Base-by-base conservation (phyloP, 2,113 vertebrate genomes). In the Hemibagrus wyckioides region DNA sequence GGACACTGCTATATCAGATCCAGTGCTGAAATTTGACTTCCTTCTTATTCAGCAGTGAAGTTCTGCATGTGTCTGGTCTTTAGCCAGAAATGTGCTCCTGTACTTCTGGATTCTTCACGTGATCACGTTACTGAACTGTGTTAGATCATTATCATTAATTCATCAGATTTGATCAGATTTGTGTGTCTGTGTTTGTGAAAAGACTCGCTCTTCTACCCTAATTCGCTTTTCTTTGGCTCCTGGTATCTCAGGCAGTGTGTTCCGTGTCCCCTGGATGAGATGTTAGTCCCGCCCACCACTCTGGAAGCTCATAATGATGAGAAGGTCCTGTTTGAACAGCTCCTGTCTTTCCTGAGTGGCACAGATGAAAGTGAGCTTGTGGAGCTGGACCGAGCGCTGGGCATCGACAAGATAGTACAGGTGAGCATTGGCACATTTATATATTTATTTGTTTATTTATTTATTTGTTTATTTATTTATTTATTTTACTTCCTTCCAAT, bases 371-470 rank as follows among this genome's bases (percentile, higher is more conserved):
- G 96, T 0, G 97, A 99, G 88, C 94, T 99, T 88, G 97, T 96
- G 0, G 97, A 98, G 90, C 94, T 99, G 88, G 97, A 99, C 92
- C 95, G 97, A 80, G 97, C 98, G 0, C 95, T 99, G 57, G 98
- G 98, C 21, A 99, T 99, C 5, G 97, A 99, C 94, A 98, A 99
- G 88, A 95, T 99, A 75, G 97, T 99, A 11, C 97, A 99, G 97
- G 98, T 98, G 85, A 87, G 89, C 67, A n/a, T n/a, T n/a, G n/a
- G n/a, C n/a, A n/a, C n/a, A n/a, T n/a, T n/a, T n/a, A n/a, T n/a
- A n/a, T n/a, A n/a, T n/a, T n/a, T n/a, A n/a, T n/a, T n/a, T n/a
- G n/a, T n/a, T n/a, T n/a, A n/a, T n/a, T n/a, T n/a, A n/a, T n/a
- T n/a, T n/a, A n/a, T n/a, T n/a, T n/a, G n/a, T n/a, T n/a, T n/a